These are phyloP conservation scores for Albula glossodonta DNA, from an alignment of 2,113 vertebrate genomes.

Conservation along the genomic window DNA sequence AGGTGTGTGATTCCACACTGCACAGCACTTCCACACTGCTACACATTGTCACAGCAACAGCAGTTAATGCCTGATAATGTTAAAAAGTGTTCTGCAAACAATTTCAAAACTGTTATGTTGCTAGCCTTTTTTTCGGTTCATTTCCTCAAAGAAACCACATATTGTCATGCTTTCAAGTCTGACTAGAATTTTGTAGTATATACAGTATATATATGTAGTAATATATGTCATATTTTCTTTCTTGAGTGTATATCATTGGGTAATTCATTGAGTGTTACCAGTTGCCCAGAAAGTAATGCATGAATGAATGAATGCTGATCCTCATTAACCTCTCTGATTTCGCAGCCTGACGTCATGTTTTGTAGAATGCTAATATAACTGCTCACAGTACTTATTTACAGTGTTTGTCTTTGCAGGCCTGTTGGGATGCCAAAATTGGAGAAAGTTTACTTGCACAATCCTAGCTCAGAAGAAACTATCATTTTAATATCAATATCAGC, in stretches of 20 bases:
- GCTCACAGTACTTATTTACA: background rate
- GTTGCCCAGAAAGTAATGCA: background rate
- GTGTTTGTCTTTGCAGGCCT: constrained; percentile 71
- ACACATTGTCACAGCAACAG: no score
- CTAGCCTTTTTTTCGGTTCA: no score
- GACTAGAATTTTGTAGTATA: no score
- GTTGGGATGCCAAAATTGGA: constrained; percentile 99
- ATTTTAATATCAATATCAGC: constrained; percentile 99
- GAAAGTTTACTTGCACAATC: constrained; percentile 99
- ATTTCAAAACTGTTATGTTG: no score
- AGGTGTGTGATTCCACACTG: no score
- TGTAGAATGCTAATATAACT: background rate
- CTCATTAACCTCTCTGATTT: background rate
- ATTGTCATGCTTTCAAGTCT: no score
- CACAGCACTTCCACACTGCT: no score
- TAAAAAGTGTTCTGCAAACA: no score
- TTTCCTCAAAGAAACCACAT: no score
- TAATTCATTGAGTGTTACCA: background rate
- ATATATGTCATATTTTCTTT: background rate
- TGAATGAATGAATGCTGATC: no score
- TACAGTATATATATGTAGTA: no score
- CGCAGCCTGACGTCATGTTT: constrained; percentile 11
- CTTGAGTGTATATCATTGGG: background rate
- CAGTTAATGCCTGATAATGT: no score
- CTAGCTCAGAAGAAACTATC: constrained; percentile 97